Conservation (phyloP, 2,888 invertebrate species). For the Sphaeridia pumilis region DNA sequence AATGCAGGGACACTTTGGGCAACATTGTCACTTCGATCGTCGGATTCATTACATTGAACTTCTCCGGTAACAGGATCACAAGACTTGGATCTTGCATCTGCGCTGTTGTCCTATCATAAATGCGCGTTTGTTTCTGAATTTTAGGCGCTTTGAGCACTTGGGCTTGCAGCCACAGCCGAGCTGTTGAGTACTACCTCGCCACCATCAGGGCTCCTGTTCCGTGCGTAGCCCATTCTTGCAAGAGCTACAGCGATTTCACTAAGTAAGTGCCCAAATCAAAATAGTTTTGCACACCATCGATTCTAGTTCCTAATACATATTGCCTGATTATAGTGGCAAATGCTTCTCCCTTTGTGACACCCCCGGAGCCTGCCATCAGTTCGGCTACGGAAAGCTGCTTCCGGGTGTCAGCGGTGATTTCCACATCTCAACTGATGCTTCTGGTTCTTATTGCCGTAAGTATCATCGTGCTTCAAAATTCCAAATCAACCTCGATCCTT, state of each 20-base stretch:
- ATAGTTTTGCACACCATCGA: not conserved
- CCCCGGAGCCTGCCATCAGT: constrained; percentile 20
- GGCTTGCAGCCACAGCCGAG: constrained; percentile 36
- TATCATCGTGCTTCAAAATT: not conserved
- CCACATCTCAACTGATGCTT: constrained; percentile 24
- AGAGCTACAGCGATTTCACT: constrained; percentile 37
- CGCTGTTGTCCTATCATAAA: too few species aligned
- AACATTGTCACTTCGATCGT: constrained; percentile 26
- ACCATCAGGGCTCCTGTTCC: constrained; percentile 38
- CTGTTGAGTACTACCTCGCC: constrained; percentile 33
- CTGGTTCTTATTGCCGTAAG: constrained; percentile 28
- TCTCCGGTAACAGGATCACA: constrained; percentile 24
- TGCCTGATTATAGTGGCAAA: constrained; percentile 25
- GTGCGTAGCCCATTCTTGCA: constrained; percentile 39
- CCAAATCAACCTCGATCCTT: not conserved
- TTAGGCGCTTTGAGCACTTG: constrained; percentile 21
- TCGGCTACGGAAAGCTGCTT: constrained; percentile 26
- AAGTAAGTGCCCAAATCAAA: constrained; percentile 20
- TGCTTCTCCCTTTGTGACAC: constrained; percentile 25
- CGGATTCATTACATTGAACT: constrained; percentile 29
- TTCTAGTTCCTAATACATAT: too few species aligned
- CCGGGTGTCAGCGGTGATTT: constrained; percentile 16
- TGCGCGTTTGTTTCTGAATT: too few species aligned
- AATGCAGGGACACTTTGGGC: constrained; percentile 37
- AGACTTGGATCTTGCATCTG: too few species aligned